phyloP scores from a whole-genome alignment of 2,797 vertebrate species.

The Oceanodroma leucorhoa region DNA sequence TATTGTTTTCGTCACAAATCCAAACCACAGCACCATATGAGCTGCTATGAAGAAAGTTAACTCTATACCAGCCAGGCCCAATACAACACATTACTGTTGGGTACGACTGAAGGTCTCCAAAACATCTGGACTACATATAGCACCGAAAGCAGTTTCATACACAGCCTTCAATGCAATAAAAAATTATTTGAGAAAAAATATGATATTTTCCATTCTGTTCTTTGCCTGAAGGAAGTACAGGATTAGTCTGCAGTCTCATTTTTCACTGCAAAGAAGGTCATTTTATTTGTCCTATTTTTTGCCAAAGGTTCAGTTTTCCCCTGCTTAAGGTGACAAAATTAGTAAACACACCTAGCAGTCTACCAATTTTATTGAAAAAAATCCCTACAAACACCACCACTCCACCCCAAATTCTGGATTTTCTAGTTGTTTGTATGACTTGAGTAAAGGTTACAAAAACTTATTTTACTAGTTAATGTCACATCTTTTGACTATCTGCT shows the following conservation, averaged over 20 bases:
- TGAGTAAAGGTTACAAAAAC: not conserved
- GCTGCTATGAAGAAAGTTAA: not conserved
- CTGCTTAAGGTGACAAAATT: not conserved
- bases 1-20: not conserved
- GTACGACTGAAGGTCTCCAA: not conserved
- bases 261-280: not conserved
- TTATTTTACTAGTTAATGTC: not conserved
- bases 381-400: accelerated
- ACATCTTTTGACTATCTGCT: not conserved
- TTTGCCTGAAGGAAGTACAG: not conserved
- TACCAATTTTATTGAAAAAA: not conserved
- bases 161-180: not conserved
- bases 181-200: not conserved
- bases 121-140: not conserved
- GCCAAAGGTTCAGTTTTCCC: not conserved
- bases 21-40: not conserved
- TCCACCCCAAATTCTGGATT: not conserved
- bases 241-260: not conserved
- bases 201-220: not conserved
- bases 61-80: not conserved
- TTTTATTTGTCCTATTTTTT: not conserved
- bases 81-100: accelerated
- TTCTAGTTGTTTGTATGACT: not conserved
- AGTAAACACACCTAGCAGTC: not conserved
- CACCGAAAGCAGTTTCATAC: not conserved